phyloP scores from a whole-genome alignment of 2,888 invertebrate genomes.

The Mechanitis messenoides region DNA sequence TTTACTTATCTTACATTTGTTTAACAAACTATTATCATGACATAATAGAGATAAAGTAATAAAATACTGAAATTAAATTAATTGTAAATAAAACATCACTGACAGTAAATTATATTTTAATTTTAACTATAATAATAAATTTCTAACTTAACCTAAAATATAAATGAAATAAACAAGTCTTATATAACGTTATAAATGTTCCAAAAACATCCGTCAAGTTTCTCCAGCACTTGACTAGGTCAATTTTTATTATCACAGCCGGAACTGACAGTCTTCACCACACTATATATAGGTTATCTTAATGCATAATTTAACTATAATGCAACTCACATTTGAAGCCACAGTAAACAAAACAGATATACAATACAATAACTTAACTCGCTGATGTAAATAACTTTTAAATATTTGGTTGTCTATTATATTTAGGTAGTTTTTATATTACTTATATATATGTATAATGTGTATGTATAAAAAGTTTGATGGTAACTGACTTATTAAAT shows the following conservation, averaged over 20 bases:
- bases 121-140: background rate
- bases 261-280: conserved; percentile 30
- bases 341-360: background rate
- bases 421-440: background rate
- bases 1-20: no score
- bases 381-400: background rate
- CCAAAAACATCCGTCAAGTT: conserved; percentile 30
- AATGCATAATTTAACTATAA: background rate
- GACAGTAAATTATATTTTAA: background rate
- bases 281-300: background rate
- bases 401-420: conserved; percentile 2
- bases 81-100: background rate
- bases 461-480: background rate
- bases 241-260: conserved; percentile 55
- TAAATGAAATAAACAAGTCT: conserved; percentile 22
- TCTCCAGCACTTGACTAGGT: conserved; percentile 35
- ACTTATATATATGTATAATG: background rate
- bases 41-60: no score
- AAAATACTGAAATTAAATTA: no score
- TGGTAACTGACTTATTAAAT: background rate
- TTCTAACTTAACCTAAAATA: conserved; percentile 9
- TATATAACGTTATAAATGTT: conserved; percentile 15
- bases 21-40: no score
- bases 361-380: background rate
- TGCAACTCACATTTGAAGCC: background rate